Percentiles rank a stretch among this genome's conserved stretches.
Evolutionary conservation across 2,113 vertebrate genomes (phyloP).

Genomic region (Ammodramus savannarum): DNA sequence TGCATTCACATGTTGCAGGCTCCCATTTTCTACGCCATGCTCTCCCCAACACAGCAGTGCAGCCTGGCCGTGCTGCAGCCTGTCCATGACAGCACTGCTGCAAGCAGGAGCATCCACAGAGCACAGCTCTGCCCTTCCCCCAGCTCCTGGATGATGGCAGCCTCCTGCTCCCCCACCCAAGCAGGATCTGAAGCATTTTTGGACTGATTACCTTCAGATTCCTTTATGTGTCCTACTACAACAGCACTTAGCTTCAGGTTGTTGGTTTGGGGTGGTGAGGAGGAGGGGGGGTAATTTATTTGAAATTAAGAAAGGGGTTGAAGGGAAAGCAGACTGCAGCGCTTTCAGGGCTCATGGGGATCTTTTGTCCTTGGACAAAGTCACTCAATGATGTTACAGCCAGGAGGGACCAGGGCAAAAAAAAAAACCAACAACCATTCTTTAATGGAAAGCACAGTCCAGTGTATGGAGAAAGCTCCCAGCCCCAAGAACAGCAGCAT

Average conservation of each 20-base stretch:
- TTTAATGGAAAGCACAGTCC: slow-evolving; percentile 10
- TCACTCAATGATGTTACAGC: slow-evolving; percentile 5
- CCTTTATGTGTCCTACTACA: neutral
- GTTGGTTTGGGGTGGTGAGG: neutral
- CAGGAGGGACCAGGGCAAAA: neutral
- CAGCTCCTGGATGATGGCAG: neutral
- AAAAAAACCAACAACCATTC: neutral
- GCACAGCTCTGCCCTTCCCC: slow-evolving; percentile 8
- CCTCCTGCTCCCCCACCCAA: neutral
- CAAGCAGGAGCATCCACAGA: neutral
- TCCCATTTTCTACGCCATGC: neutral
- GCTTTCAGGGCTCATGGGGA: neutral
- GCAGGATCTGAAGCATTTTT: neutral
- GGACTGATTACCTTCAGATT: neutral
- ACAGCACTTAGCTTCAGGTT: neutral
- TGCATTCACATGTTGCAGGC: neutral
- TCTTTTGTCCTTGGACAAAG: slow-evolving; percentile 61
- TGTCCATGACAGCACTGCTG: neutral
- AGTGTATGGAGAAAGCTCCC: neutral
- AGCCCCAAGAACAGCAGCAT: neutral
- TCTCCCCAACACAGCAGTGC: neutral
- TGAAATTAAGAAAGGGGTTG: slow-evolving; percentile 20
- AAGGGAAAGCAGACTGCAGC: neutral
- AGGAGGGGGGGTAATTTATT: neutral
- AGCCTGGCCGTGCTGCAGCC: neutral